Conservation (phyloP, 2,113 vertebrate genomes). For the Oryzias javanicus region DNA sequence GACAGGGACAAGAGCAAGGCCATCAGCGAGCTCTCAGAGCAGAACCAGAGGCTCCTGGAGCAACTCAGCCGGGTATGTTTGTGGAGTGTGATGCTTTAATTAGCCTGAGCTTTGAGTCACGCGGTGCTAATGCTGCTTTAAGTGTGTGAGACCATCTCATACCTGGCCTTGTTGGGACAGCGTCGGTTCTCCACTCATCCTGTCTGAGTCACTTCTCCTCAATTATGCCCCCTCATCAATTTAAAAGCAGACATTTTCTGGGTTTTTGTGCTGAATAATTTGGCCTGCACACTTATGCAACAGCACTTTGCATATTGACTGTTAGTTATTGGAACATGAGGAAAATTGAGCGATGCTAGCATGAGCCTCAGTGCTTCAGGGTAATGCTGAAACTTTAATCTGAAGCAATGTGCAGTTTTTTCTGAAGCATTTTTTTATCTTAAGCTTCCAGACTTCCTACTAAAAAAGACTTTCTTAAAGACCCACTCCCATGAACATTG, state of each 20-base stretch:
- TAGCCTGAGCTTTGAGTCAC: constrained; percentile 42
- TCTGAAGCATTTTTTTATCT: too few species aligned
- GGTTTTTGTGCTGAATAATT: constrained; percentile 51
- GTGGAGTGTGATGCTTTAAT: constrained; percentile 26
- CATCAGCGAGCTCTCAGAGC: constrained; percentile 92
- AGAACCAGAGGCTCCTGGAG: constrained; percentile 96
- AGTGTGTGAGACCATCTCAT: constrained; percentile 10
- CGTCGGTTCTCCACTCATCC: background rate
- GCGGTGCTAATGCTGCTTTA: constrained; percentile 36
- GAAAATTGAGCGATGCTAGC: background rate
- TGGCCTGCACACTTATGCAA: constrained; percentile 44
- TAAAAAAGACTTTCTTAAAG: too few species aligned
- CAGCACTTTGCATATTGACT: constrained; percentile 51
- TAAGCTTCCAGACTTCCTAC: too few species aligned
- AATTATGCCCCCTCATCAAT: constrained; percentile 57
- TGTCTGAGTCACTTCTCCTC: constrained; percentile 15
- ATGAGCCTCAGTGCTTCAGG: background rate
- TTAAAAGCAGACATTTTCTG: constrained; percentile 41
- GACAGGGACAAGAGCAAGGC: constrained; percentile 88
- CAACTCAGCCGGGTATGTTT: constrained; percentile 87
- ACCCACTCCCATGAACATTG: too few species aligned
- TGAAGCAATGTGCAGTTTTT: background rate
- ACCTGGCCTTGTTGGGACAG: too few species aligned
- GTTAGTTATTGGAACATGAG: constrained; percentile 18
- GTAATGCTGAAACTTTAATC: background rate